A percentile compares a stretch with the other conserved stretches of the same genome.
These are phyloP conservation scores for Pocillopora meandrina DNA, from an alignment of 92 coral and sea anemone species.

Conservation along the genomic window DNA sequence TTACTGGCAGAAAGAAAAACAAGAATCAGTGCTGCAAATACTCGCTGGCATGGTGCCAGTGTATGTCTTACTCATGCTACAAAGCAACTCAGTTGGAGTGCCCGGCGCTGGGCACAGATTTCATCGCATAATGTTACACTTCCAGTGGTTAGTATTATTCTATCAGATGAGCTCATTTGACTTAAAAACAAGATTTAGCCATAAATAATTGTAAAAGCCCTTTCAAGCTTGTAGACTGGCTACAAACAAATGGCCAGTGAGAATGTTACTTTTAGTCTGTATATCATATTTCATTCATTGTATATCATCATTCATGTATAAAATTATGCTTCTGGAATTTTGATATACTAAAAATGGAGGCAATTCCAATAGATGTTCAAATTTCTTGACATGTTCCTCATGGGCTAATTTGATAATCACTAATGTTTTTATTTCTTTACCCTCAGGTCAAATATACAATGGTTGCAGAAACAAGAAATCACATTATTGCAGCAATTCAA, in stretches of 20 bases:
- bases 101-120: constrained; percentile 97
- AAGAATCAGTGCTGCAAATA: constrained; percentile 66
- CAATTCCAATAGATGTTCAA: no score
- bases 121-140: constrained; percentile 61
- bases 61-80: constrained; percentile 65
- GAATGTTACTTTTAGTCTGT: no score
- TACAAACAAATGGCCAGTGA: not conserved
- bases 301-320: no score
- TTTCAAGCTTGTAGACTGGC: not conserved
- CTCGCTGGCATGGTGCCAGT: constrained; percentile 79
- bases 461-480: constrained; percentile 97
- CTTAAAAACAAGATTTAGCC: not conserved
- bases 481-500: constrained; percentile 87
- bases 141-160: constrained; percentile 60
- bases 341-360: no score
- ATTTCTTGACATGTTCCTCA: no score
- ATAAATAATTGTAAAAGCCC: no score
- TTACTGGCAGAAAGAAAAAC: constrained; percentile 75
- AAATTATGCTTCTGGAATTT: no score
- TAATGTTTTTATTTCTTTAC: not conserved
- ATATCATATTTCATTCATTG: no score
- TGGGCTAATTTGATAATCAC: not conserved
- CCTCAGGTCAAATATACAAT: constrained; percentile 84
- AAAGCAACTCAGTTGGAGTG: constrained; percentile 81
- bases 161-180: not conserved